Base-by-base conservation (phyloP, 2,113 vertebrate species). In the Meleagris gallopavo region DNA sequence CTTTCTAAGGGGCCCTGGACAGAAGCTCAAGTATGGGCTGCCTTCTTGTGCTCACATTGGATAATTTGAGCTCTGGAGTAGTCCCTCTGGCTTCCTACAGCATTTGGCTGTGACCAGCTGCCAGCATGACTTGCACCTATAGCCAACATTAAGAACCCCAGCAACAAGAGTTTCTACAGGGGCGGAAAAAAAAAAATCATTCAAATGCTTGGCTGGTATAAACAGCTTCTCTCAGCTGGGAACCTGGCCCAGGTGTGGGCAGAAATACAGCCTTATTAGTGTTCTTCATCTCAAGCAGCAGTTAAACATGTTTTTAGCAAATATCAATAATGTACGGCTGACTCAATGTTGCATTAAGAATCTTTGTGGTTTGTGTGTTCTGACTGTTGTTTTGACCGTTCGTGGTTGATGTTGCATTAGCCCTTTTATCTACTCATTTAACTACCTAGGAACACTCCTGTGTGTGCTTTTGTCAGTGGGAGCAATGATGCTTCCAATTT, bases 1-100 rank as follows among this genome's bases (percentile, higher is more conserved):
- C 52, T 96, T 96, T 90, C 76, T 80, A 93, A 93, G 94, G 72
- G 92, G 90, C 86, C 92, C 86, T 93, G 83, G 46, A 67, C 73
- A 90, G 92, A 90, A 91, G 64, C 76, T 90, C 11, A 86, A 90
- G 76, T 41, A 38, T 64, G 67, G 61, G 30, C 67, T 88, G 34
- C 50, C 64, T 73, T 40, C 78, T 89, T 38, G 2, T 67, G 50
- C 69, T 95, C 3, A 2, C 34, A 20, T 3, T 88, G 96, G 76
- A 55, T 73, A 43, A 78, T 67, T 74, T 41, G 40, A 81, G 69
- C 34, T 71, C 69, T 71, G 48, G 48, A 30, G 69, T 71, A 80
- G 72, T 52, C 41, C 50, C 38, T 82, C n/a, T 90, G 79, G 25
- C 72, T 94, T 83, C 46, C 32, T 67, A 41, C 1, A 0, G 46